Conservation (phyloP, 30 jellyfish, hydroid and myxozoan genomes). For the Cassiopea andromeda region DNA sequence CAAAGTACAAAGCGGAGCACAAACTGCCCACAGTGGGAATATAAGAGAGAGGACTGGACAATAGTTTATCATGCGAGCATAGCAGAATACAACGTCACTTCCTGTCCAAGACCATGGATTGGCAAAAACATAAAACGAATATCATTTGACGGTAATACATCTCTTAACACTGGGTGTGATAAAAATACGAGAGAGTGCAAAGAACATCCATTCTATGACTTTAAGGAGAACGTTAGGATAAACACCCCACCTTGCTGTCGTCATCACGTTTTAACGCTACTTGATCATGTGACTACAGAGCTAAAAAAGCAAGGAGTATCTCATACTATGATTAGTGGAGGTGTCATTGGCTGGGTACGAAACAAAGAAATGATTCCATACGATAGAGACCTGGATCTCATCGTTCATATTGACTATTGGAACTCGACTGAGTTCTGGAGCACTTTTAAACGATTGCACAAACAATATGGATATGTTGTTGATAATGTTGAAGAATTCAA, state of each 20-base stretch:
- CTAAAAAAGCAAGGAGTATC: slow-evolving; percentile 35
- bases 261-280: slow-evolving; percentile 65
- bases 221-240: slow-evolving; percentile 36
- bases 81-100: not conserved
- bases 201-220: slow-evolving; percentile 76
- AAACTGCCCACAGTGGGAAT: slow-evolving; percentile 34
- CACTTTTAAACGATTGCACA: slow-evolving; percentile 16
- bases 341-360: slow-evolving; percentile 92
- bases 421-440: slow-evolving; percentile 61
- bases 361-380: slow-evolving; percentile 81
- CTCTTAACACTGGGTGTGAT: slow-evolving; percentile 71
- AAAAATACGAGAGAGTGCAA: slow-evolving; percentile 66
- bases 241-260: slow-evolving; percentile 98
- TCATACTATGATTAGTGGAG: slow-evolving; percentile 86
- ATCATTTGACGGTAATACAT: slow-evolving; percentile 47
- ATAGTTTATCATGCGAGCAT: slow-evolving; percentile 14
- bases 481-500: slow-evolving; percentile 62
- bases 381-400: slow-evolving; percentile 85
- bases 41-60: slow-evolving; percentile 46
- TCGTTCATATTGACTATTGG: slow-evolving; percentile 71
- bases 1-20: not conserved
- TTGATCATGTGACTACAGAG: slow-evolving; percentile 48
- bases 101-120: slow-evolving; percentile 36
- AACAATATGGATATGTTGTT: slow-evolving; percentile 50
- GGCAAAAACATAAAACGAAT: slow-evolving; percentile 53